Evolutionary conservation across 2,113 vertebrate species (phyloP).

Genomic region (Misgurnus mizolepis): DNA sequence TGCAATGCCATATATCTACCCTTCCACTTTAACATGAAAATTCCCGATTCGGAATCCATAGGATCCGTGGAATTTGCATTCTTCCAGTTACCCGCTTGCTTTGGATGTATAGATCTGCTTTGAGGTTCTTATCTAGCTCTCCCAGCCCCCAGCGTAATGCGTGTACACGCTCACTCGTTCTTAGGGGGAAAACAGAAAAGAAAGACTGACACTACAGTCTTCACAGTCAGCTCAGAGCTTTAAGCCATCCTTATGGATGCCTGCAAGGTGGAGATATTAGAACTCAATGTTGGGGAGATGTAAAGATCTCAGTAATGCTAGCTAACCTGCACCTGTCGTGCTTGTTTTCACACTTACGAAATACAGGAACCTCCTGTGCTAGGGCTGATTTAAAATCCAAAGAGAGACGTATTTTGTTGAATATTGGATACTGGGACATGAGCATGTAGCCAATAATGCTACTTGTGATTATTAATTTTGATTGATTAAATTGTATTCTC

Average conservation of each 20-base stretch:
- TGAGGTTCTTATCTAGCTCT: slow-evolving; percentile 73
- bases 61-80: slow-evolving; percentile 64
- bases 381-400: slow-evolving; percentile 36
- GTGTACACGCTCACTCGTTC: slow-evolving; percentile 66
- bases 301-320: slow-evolving; percentile 58
- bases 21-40: slow-evolving; percentile 52
- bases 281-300: slow-evolving; percentile 73
- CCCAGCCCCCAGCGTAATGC: slow-evolving; percentile 70
- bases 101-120: slow-evolving; percentile 71
- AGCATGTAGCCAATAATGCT: not conserved
- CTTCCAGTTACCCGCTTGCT: slow-evolving; percentile 58
- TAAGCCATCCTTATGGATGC: slow-evolving; percentile 69
- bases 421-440: not conserved
- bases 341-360: slow-evolving; percentile 15
- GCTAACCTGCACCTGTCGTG: slow-evolving; percentile 25
- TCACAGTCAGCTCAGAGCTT: slow-evolving; percentile 72
- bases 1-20: slow-evolving; percentile 38
- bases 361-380: slow-evolving; percentile 26
- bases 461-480: too few relatives aligned
- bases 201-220: slow-evolving; percentile 76
- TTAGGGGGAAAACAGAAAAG: slow-evolving; percentile 46
- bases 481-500: too few relatives aligned
- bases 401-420: slow-evolving; percentile 8
- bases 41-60: slow-evolving; percentile 63
- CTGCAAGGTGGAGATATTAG: slow-evolving; percentile 80